Percentiles rank a stretch among this genome's conserved stretches.
Conservation (phyloP, 2,113 vertebrate genomes). For the Myocastor coypus region DNA sequence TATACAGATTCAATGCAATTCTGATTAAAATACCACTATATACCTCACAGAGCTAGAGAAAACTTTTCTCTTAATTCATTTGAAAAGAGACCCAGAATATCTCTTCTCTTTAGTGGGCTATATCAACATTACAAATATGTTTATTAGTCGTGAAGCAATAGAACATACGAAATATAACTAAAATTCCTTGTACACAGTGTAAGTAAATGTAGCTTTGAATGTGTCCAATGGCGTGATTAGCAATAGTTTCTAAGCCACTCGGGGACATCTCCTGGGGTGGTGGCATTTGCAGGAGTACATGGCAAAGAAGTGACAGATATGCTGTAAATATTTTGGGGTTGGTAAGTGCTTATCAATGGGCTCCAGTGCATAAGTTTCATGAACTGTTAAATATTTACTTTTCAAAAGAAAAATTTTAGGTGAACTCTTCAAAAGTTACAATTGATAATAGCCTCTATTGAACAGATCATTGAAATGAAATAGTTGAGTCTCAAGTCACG, state of each 20-base stretch:
- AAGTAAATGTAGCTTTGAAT: not conserved
- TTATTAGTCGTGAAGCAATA: not conserved
- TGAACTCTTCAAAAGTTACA: not conserved
- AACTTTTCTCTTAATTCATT: too few species aligned
- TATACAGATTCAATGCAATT: too few species aligned
- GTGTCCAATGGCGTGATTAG: not conserved
- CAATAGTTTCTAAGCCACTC: not conserved
- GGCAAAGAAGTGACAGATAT: not conserved
- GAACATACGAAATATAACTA: not conserved
- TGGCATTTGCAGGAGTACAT: not conserved
- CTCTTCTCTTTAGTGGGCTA: too few species aligned
- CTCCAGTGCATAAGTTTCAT: not conserved
- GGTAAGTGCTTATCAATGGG: not conserved
- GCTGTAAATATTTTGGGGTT: not conserved
- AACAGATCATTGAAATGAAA: not conserved
- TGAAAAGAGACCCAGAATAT: too few species aligned
- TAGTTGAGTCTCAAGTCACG: not conserved
- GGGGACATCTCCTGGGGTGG: not conserved
- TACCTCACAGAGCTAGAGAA: too few species aligned
- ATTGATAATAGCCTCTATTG: not conserved
- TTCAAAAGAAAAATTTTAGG: constrained; percentile 14
- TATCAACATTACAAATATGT: not conserved
- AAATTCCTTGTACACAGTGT: not conserved
- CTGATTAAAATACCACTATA: too few species aligned
- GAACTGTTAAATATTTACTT: not conserved